Conservation (phyloP, 2,113 vertebrate genomes). For the Ceratotherium simum region DNA sequence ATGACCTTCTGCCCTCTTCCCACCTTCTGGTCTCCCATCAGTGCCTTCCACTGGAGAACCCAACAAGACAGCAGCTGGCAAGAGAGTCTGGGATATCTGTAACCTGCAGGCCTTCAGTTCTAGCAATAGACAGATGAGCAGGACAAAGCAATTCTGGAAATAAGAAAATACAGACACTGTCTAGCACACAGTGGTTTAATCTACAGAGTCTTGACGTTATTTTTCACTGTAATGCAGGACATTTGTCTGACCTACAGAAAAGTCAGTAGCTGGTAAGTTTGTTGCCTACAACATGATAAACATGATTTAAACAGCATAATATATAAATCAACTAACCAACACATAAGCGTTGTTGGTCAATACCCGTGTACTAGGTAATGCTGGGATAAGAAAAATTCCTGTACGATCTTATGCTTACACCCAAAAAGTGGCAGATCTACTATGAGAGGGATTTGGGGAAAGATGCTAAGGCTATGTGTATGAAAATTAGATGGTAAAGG, state of each 20-base stretch:
- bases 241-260: not conserved
- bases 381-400: not conserved
- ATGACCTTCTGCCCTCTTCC: not conserved
- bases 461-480: not conserved
- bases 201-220: not conserved
- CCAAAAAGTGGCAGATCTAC: not conserved
- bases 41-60: too few relatives aligned
- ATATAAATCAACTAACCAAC: not conserved
- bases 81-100: not conserved
- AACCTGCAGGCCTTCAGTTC: not conserved
- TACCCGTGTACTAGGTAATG: not conserved
- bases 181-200: not conserved
- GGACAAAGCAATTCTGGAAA: not conserved
- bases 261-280: not conserved
- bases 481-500: not conserved
- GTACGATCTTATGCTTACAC: not conserved
- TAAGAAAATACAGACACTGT: not conserved
- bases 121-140: too few relatives aligned
- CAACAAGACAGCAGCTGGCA: not conserved
- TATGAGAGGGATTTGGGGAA: not conserved
- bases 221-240: not conserved
- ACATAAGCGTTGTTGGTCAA: not conserved
- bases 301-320: not conserved
- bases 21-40: not conserved
- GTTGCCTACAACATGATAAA: not conserved